Base-by-base conservation (phyloP, 2,888 invertebrate species). In the Noctua janthe region DNA sequence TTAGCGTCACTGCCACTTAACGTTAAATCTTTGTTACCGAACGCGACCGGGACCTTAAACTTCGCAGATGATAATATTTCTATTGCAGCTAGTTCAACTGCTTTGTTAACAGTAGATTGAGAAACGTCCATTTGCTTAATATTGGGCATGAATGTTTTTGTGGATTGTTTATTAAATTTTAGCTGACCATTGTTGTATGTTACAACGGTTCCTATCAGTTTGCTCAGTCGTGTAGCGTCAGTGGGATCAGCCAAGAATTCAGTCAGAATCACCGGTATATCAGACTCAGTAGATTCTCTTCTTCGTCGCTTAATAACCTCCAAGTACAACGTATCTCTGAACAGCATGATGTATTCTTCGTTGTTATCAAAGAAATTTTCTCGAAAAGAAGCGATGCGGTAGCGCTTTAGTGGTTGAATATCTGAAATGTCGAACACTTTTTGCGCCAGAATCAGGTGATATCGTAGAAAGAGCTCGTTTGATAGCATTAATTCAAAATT, bases 21-120 rank as follows among this genome's bases (percentile, higher is more conserved):
- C 20, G 35, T 35, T 64, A 67, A 43, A n/a, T 67, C 67, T 7
- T n/a, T 67, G 43, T 67, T 67, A 43, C 67, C 67, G n/a, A 67
- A 67, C n/a, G 67, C 67, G 67, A 11, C 43, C n/a, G 67, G 67
- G n/a, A 67, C 67, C 13, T 67, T 43, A n/a, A 67, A 67, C 13
- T 15, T 67, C 23, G 23, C 2, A 8, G 67, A 0, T 67, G 43
- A 67, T 15, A 67, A 67, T 43, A 43, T 15, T 67, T 23, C 7
- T 67, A 7, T 43, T 67, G 43, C 67, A 43, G 43, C 67, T 67
- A 67, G 67, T 43, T 23, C 67, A 43, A 43, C 43, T 67, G 43
- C 43, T 67, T 67, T 67, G 67, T 43, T n/a, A 43, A 23, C 43
- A 67, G 23, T 67, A 13, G 43, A 39, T 43, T 4, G 43, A 43